A percentile compares a stretch with the other conserved stretches of the same genome.
Evolutionary conservation across 2,113 vertebrate species (phyloP).

Genomic region (Progne subis): DNA sequence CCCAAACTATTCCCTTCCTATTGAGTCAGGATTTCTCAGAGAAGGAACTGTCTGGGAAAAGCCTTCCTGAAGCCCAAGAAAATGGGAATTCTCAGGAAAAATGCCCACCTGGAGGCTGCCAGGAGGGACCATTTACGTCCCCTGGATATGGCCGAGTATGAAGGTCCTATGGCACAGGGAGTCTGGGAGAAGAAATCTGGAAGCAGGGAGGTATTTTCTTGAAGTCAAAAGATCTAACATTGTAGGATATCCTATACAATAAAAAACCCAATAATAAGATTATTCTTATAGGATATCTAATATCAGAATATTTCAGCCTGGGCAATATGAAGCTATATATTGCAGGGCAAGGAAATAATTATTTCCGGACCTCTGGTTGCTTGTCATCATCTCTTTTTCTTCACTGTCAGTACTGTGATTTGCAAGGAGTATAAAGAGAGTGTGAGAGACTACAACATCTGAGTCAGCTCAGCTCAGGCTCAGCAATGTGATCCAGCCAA

Average conservation of each 20-base stretch:
- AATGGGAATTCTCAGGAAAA: not conserved
- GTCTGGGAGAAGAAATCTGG: not conserved
- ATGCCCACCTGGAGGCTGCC: not conserved
- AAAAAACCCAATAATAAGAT: not conserved
- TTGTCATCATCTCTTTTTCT: not conserved
- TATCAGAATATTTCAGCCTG: not conserved
- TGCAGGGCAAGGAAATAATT: not conserved
- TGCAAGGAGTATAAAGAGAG: not conserved
- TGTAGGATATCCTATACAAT: not conserved
- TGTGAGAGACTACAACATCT: not conserved
- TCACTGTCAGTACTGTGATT: not conserved
- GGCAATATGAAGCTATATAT: not conserved
- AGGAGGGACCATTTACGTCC: not conserved
- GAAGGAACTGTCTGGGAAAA: not conserved
- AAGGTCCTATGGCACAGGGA: not conserved
- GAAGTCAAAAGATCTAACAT: not conserved
- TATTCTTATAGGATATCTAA: not conserved
- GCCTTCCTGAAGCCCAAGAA: not conserved
- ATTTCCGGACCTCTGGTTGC: not conserved
- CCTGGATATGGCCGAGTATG: rapidly evolving
- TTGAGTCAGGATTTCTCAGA: not conserved
- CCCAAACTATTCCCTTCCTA: not conserved
- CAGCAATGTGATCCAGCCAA: not conserved
- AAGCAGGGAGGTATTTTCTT: not conserved
- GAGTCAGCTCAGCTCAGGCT: not conserved